Evolutionary conservation across 2,113 vertebrate species (phyloP).

Genomic region (Castor canadensis): DNA sequence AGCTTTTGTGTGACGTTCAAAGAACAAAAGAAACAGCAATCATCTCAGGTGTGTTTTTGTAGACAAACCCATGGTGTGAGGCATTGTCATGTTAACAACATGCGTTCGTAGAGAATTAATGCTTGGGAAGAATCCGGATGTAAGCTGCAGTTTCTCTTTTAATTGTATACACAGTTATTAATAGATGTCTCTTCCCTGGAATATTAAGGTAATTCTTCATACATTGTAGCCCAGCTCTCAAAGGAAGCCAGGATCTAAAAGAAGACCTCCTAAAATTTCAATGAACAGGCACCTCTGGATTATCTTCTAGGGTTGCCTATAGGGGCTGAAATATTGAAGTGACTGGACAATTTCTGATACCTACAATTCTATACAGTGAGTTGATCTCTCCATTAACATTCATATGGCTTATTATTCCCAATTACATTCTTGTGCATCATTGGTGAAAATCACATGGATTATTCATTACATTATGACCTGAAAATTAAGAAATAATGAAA

Average conservation of each 20-base stretch:
- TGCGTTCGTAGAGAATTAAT: background rate
- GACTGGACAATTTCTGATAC: background rate
- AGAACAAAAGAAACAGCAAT: background rate
- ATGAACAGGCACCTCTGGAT: background rate
- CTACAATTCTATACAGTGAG: background rate
- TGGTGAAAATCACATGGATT: slow-evolving; percentile 43
- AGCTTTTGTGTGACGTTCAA: background rate
- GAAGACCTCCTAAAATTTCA: background rate
- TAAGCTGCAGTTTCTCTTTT: background rate
- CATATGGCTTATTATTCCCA: slow-evolving; percentile 36
- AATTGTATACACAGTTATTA: slow-evolving; percentile 46
- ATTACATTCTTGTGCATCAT: slow-evolving; percentile 25
- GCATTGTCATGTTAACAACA: background rate
- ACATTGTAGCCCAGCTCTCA: background rate
- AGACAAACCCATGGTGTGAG: background rate
- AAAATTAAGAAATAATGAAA: slow-evolving; percentile 50
- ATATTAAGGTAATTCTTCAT: slow-evolving; percentile 44
- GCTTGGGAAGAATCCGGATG: background rate
- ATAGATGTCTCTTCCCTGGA: background rate
- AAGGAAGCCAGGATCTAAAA: background rate
- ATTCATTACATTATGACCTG: slow-evolving; percentile 52
- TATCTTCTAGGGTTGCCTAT: background rate
- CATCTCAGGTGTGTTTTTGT: background rate
- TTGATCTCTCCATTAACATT: background rate
- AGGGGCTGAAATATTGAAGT: background rate